These are phyloP conservation scores for Zaprionus gabonicus DNA, from an alignment of 1,140 invertebrate species.

Conservation along the genomic window DNA sequence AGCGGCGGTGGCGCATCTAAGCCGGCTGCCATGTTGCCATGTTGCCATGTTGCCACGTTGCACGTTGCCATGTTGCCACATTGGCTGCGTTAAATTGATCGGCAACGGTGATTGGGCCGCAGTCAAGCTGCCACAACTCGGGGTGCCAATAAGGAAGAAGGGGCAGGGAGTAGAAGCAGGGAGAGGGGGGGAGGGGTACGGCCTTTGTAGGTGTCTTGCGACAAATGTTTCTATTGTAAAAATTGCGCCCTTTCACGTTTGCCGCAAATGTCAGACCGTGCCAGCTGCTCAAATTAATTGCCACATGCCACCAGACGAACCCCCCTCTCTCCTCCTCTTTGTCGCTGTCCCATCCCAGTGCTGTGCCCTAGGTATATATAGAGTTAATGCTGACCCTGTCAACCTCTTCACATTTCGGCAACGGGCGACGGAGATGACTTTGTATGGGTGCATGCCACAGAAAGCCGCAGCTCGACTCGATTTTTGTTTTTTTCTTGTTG, in stretches of 20 bases:
- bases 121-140: not conserved
- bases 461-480: constrained; percentile 39
- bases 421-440: constrained; percentile 45
- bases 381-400: constrained; percentile 55
- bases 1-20: constrained; percentile 42
- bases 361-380: not conserved
- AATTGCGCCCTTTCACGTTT: constrained; percentile 56
- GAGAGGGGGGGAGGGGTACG: not conserved
- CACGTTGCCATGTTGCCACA: constrained; percentile 37
- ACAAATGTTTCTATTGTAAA: constrained; percentile 58
- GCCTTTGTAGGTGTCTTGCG: constrained; percentile 33
- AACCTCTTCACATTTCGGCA: constrained; percentile 71
- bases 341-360: not conserved
- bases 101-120: constrained; percentile 30
- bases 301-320: constrained; percentile 28
- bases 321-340: not conserved
- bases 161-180: not conserved
- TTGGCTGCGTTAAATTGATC: constrained; percentile 42
- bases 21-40: constrained; percentile 11
- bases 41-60: constrained; percentile 27
- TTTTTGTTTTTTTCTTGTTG: constrained; percentile 50
- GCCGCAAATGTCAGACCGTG: constrained; percentile 48
- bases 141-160: not conserved
- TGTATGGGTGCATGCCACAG: constrained; percentile 50
- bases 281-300: constrained; percentile 54